A percentile compares a stretch with the other conserved stretches of the same genome.
Conservation (phyloP, 2,888 invertebrate species). For the Temnothorax unifasciatus region DNA sequence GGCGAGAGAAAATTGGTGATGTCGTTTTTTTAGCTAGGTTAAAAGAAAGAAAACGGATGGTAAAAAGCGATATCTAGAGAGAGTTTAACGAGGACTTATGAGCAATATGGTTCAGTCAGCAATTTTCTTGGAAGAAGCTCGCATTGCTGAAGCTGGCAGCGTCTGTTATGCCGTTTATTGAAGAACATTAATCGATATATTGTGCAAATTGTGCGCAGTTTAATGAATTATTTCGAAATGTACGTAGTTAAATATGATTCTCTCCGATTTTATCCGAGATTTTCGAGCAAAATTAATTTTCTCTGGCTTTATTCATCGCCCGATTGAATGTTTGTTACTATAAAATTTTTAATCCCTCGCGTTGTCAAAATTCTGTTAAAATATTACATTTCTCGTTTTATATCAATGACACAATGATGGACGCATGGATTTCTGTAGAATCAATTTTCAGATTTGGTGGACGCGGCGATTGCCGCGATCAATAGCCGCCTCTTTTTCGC, state of each 20-base stretch:
- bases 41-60: neutral
- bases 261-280: slow-evolving; percentile 9
- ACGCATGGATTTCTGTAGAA: slow-evolving; percentile 14
- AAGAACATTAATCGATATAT: neutral
- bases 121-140: slow-evolving; percentile 58
- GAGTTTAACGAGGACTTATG: slow-evolving; percentile 74
- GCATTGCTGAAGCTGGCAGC: slow-evolving; percentile 50
- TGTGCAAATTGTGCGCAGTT: neutral
- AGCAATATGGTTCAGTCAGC: slow-evolving; percentile 55
- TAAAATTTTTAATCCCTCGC: slow-evolving; percentile 15
- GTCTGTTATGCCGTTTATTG: slow-evolving; percentile 35
- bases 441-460: slow-evolving; percentile 33
- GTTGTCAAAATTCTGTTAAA: slow-evolving; percentile 26
- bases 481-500: neutral
- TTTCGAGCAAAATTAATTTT: slow-evolving; percentile 20
- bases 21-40: slow-evolving; percentile 28
- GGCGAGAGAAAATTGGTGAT: slow-evolving; percentile 61
- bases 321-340: slow-evolving; percentile 37
- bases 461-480: slow-evolving; percentile 29
- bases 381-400: slow-evolving; percentile 33
- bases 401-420: neutral
- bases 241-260: neutral
- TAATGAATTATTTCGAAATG: slow-evolving; percentile 6
- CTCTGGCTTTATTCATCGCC: slow-evolving; percentile 14
- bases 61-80: slow-evolving; percentile 47